Evolutionary conservation across 2,888 invertebrate species (phyloP).

Genomic region (Caenorhabditis imperialis): DNA sequence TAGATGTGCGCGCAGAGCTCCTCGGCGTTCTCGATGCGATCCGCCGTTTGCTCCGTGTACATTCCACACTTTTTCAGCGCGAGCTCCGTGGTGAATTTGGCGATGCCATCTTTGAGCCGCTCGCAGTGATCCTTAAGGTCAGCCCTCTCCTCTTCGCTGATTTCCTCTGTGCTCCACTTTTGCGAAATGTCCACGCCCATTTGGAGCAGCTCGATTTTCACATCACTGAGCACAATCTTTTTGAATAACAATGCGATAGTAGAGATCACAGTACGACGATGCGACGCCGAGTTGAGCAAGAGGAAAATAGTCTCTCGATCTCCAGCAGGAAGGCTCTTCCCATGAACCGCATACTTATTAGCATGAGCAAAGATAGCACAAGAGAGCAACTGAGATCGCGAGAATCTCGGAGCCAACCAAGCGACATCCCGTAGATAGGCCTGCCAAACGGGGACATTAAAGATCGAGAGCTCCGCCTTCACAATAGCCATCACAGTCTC

Average conservation of each 20-base stretch:
- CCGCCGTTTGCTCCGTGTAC: slow-evolving; percentile 54
- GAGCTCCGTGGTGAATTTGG: slow-evolving; percentile 58
- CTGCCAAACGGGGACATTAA: slow-evolving; percentile 62
- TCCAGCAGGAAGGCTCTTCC: slow-evolving; percentile 24
- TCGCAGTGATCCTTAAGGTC: slow-evolving; percentile 46
- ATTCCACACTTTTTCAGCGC: slow-evolving; percentile 59
- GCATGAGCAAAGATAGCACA: slow-evolving; percentile 56
- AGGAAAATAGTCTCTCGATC: slow-evolving; percentile 34
- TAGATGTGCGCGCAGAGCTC: slow-evolving; percentile 64
- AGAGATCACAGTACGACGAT: slow-evolving; percentile 49
- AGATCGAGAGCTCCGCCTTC: slow-evolving; percentile 61
- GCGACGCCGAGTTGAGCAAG: slow-evolving; percentile 30
- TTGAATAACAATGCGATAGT: slow-evolving; percentile 56
- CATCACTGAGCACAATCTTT: slow-evolving; percentile 56
- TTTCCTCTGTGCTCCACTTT: slow-evolving; percentile 35
- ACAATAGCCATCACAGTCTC: slow-evolving; percentile 55
- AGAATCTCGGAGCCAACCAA: slow-evolving; percentile 48
- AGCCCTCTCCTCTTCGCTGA: slow-evolving; percentile 24
- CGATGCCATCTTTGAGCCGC: slow-evolving; percentile 52
- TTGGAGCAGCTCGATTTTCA: slow-evolving; percentile 56
- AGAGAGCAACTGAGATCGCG: slow-evolving; percentile 54
- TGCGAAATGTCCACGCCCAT: slow-evolving; percentile 55
- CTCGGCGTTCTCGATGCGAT: slow-evolving; percentile 51
- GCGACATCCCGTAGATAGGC: slow-evolving; percentile 27
- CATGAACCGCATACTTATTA: slow-evolving; percentile 41